A percentile compares a stretch with the other conserved stretches of the same genome.
phyloP scores from a whole-genome alignment of 1,140 invertebrate genomes.

The Formica selysi region DNA sequence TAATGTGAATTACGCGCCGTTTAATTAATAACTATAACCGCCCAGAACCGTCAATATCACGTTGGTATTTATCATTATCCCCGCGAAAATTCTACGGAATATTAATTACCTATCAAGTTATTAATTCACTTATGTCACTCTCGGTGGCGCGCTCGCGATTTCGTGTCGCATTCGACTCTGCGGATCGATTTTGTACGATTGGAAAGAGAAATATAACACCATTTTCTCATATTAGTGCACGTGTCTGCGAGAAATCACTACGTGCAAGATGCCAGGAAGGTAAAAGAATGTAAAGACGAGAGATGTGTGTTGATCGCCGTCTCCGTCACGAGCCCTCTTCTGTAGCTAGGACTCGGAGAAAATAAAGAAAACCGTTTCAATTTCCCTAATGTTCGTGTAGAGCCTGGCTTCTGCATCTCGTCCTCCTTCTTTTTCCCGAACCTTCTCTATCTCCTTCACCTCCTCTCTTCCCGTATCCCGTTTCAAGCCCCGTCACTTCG shows the following conservation, averaged over 20 bases:
- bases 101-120: slow-evolving; percentile 43
- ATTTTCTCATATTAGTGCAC: not conserved
- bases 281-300: slow-evolving; percentile 1
- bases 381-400: slow-evolving; percentile 84
- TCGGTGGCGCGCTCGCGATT: not conserved
- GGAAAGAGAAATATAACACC: not conserved
- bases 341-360: slow-evolving; percentile 34
- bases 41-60: slow-evolving; percentile 21
- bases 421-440: not conserved
- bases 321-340: slow-evolving; percentile 45
- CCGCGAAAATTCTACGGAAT: slow-evolving; percentile 11
- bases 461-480: not conserved
- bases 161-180: not conserved
- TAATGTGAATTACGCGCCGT: slow-evolving; percentile 42
- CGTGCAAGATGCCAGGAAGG: not conserved
- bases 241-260: not conserved
- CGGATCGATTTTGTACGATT: not conserved
- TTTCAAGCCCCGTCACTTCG: slow-evolving; percentile 40
- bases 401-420: slow-evolving; percentile 70
- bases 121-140: slow-evolving; percentile 31
- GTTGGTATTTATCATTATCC: slow-evolving; percentile 34
- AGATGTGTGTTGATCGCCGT: not conserved
- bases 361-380: slow-evolving; percentile 85
- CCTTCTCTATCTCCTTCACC: not conserved
- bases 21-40: slow-evolving; percentile 48